These are phyloP conservation scores for Dorcus parallelipipedus DNA, from an alignment of 2,888 invertebrate species.

Conservation along the genomic window DNA sequence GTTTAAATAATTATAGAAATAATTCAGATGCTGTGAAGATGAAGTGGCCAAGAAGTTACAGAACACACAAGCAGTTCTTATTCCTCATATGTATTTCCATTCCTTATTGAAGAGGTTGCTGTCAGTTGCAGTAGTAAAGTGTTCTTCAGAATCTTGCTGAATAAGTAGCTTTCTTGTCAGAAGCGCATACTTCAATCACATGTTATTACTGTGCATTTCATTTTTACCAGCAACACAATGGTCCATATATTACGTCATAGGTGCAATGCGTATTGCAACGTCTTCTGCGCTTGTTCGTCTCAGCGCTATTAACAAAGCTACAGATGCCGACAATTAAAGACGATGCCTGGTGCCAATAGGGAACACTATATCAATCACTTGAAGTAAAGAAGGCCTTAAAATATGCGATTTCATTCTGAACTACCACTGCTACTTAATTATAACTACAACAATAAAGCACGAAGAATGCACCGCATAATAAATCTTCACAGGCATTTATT, in stretches of 20 bases:
- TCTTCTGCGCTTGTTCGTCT: conserved; percentile 18
- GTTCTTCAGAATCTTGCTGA: conserved; percentile 38
- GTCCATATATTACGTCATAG: conserved; percentile 46
- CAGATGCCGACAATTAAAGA: conserved; percentile 41
- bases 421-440: conserved; percentile 19
- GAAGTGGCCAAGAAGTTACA: conserved; percentile 10
- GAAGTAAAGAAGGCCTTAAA: neutral
- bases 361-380: conserved; percentile 23
- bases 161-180: conserved; percentile 45
- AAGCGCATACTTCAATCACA: conserved; percentile 39
- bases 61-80: conserved; percentile 19
- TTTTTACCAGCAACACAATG: conserved; percentile 45
- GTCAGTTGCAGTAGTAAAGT: conserved; percentile 40
- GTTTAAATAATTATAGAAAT: neutral
- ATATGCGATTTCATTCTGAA: conserved; percentile 1
- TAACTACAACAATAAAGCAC: conserved; percentile 3
- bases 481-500: too few relatives aligned
- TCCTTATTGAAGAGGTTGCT: conserved; percentile 30
- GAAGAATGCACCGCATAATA: too few relatives aligned
- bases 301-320: conserved; percentile 33
- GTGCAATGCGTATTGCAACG: conserved; percentile 23
- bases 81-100: conserved; percentile 15
- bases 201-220: conserved; percentile 42
- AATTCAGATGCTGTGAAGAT: conserved; percentile 1
- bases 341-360: conserved; percentile 31